Conservation (phyloP, 2,888 invertebrate species). For the Eustalomyia histrio region DNA sequence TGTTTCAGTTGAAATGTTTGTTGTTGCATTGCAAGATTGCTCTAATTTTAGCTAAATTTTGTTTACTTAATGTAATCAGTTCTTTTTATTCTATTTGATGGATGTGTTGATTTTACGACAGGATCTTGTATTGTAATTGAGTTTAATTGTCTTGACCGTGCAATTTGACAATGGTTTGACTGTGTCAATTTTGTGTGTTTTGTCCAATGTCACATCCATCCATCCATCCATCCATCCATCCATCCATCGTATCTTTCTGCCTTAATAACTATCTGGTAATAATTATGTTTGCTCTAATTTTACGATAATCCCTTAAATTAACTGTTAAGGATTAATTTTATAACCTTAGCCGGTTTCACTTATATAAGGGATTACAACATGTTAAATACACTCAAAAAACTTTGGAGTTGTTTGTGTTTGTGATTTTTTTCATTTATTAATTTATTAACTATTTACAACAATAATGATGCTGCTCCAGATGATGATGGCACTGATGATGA, state of each 20-base stretch:
- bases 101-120: constrained; percentile 58
- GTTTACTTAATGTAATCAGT: constrained; percentile 58
- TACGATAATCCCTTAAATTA: constrained; percentile 59
- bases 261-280: constrained; percentile 5
- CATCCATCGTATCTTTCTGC: neutral
- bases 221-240: no score
- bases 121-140: constrained; percentile 43
- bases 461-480: no score
- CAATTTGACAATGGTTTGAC: constrained; percentile 7
- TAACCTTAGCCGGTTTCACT: constrained; percentile 2
- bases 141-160: neutral
- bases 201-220: constrained; percentile 16
- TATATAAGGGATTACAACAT: constrained; percentile 11
- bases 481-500: no score
- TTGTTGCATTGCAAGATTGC: constrained; percentile 22
- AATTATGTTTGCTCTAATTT: constrained; percentile 58
- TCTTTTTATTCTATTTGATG: constrained; percentile 37
- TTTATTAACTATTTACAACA: no score
- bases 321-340: constrained; percentile 35
- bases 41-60: constrained; percentile 40
- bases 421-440: no score
- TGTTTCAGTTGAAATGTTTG: constrained; percentile 13
- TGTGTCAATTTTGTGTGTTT: neutral
- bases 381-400: constrained; percentile 1
- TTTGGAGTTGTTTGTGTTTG: constrained; percentile 14